phyloP scores from a whole-genome alignment of 2,797 vertebrate genomes.

The Craterocephalus amniculus region DNA sequence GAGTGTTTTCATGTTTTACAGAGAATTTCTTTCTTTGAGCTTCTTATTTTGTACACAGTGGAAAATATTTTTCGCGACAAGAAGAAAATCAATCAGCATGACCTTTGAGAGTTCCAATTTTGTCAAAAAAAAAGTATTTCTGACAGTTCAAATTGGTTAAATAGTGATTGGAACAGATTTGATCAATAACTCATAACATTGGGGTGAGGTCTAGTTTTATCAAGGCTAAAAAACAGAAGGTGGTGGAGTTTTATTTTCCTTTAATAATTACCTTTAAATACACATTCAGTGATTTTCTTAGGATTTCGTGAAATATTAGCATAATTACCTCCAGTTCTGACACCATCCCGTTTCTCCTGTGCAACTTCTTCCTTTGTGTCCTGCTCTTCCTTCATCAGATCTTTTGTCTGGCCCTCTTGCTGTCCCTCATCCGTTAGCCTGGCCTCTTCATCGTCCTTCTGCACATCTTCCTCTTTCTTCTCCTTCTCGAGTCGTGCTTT shows the following conservation, averaged over 20 bases:
- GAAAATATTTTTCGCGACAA: neutral
- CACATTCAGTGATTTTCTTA: neutral
- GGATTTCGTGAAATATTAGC: slow-evolving; percentile 1
- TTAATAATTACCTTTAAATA: neutral
- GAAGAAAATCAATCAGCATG: slow-evolving; percentile 8
- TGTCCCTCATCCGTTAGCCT: slow-evolving; percentile 56
- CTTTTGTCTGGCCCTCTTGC: slow-evolving; percentile 40
- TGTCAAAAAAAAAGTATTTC: neutral
- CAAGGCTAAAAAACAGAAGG: slow-evolving; percentile 1
- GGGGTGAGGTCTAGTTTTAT: slow-evolving; percentile 13
- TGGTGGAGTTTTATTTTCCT: neutral
- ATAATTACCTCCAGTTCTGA: slow-evolving; percentile 81
- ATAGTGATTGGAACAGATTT: slow-evolving; percentile 24
- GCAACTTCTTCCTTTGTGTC: slow-evolving; percentile 55
- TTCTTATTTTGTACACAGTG: slow-evolving; percentile 6
- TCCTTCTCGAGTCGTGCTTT: slow-evolving; percentile 79
- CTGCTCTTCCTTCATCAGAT: slow-evolving; percentile 72
- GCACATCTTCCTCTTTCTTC: slow-evolving; percentile 72
- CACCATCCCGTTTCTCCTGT: slow-evolving; percentile 44
- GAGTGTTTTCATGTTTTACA: neutral
- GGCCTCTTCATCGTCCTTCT: slow-evolving; percentile 68
- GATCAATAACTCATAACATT: slow-evolving; percentile 46
- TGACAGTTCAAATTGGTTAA: neutral
- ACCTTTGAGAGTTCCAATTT: slow-evolving; percentile 4
- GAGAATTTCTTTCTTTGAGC: slow-evolving; percentile 8